phyloP scores from a whole-genome alignment of 2,113 vertebrate genomes.

The Periophthalmus modestus region DNA sequence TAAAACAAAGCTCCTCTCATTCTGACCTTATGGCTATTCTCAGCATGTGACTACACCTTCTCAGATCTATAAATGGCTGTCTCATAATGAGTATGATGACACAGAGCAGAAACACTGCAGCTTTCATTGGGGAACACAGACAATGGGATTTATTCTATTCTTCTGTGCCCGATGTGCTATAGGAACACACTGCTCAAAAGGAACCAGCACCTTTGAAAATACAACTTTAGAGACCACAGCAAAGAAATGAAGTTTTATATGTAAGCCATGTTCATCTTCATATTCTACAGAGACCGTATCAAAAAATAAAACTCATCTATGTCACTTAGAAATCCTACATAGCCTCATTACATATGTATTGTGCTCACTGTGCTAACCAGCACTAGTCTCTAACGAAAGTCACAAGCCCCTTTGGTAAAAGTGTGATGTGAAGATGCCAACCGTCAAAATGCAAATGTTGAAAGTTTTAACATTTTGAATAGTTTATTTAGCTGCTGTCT shows the following conservation, averaged over 20 bases:
- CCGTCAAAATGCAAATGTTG: background rate
- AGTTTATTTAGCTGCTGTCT: background rate
- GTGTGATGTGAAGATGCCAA: background rate
- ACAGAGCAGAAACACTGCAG: slow-evolving; percentile 65
- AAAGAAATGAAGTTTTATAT: background rate
- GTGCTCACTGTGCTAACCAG: background rate
- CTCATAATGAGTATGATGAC: slow-evolving; percentile 72
- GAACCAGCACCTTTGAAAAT: slow-evolving; percentile 12
- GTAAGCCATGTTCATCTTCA: background rate
- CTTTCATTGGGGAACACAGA: slow-evolving; percentile 64
- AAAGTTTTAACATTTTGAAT: background rate
- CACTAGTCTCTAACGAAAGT: background rate
- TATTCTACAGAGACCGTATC: too few relatives aligned
- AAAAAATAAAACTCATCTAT: too few relatives aligned
- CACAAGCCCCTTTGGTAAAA: background rate
- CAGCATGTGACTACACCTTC: slow-evolving; percentile 65
- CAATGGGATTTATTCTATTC: slow-evolving; percentile 52
- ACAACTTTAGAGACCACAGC: background rate
- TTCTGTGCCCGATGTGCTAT: slow-evolving; percentile 27
- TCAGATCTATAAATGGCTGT: slow-evolving; percentile 69
- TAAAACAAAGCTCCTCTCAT: slow-evolving; percentile 52
- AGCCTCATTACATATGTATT: background rate
- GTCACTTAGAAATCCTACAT: too few relatives aligned
- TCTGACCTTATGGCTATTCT: slow-evolving; percentile 72
- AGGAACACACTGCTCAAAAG: slow-evolving; percentile 28